Evolutionary conservation across 2,888 invertebrate species (phyloP).

Genomic region (Ochropleura plecta): DNA sequence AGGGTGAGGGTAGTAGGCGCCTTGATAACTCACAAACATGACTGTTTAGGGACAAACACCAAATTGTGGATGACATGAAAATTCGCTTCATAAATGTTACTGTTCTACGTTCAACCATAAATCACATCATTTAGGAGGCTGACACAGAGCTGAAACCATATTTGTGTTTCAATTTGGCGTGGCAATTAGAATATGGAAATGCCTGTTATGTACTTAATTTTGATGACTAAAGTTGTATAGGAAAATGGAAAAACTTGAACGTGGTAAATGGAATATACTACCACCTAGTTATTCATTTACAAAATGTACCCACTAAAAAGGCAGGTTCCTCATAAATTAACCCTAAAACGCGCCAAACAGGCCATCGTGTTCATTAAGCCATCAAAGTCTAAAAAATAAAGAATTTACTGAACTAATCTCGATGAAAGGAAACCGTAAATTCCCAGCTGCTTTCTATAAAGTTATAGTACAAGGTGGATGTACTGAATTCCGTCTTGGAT

Average conservation of each 20-base stretch:
- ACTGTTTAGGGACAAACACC: conserved; percentile 49
- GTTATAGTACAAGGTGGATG: conserved; percentile 6
- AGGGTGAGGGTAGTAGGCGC: conserved; percentile 57
- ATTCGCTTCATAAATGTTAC: conserved; percentile 39
- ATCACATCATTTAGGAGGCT: conserved; percentile 37
- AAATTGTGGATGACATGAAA: conserved; percentile 54
- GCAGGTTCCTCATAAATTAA: conserved; percentile 32
- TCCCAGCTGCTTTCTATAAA: conserved; percentile 27
- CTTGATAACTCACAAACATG: conserved; percentile 64
- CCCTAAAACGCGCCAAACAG: conserved; percentile 28
- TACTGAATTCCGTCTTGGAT: conserved; percentile 10
- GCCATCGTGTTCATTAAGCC: conserved; percentile 38
- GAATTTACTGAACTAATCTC: conserved; percentile 41
- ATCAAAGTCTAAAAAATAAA: conserved; percentile 32
- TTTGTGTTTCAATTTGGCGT: conserved; percentile 34
- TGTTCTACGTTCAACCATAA: conserved; percentile 28
- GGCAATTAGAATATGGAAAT: conserved; percentile 4
- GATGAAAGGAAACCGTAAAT: conserved; percentile 52
- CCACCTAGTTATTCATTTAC: background rate
- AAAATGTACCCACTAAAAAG: background rate
- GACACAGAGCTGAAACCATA: conserved; percentile 34
- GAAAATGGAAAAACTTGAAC: background rate
- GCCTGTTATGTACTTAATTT: background rate
- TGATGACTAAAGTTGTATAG: background rate
- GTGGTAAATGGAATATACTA: background rate